Percentiles rank a stretch among this genome's conserved stretches.
Evolutionary conservation across 2,113 vertebrate genomes (phyloP).

Genomic region (Thunnus maccoyii): DNA sequence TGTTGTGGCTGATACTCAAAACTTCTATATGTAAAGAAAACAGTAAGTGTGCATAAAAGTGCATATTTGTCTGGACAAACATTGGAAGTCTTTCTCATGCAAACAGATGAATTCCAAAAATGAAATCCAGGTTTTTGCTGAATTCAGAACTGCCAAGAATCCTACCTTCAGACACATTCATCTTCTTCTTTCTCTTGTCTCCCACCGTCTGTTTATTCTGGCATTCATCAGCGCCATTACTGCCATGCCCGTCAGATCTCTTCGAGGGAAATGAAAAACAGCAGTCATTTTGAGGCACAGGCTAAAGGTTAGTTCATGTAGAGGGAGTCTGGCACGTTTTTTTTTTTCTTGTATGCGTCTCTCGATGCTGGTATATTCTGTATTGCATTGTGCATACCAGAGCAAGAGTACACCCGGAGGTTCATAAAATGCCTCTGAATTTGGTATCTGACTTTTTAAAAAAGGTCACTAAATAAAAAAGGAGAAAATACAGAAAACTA

Average conservation of each 20-base stretch:
- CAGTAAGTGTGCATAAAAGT: not conserved
- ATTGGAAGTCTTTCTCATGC: conserved; percentile 21
- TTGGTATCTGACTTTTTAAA: conserved; percentile 23
- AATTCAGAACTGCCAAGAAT: conserved; percentile 74
- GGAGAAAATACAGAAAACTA: not conserved
- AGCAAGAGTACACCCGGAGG: conserved; percentile 23
- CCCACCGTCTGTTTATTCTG: conserved; percentile 82
- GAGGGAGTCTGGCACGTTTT: conserved; percentile 64
- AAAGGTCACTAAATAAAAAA: not conserved
- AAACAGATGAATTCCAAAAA: conserved; percentile 62
- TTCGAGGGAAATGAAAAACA: conserved; percentile 82
- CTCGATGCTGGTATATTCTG: conserved; percentile 44
- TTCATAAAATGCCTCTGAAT: conserved; percentile 44
- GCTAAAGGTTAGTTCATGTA: conserved; percentile 81
- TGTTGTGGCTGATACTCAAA: conserved; percentile 28
- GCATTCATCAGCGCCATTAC: conserved; percentile 81
- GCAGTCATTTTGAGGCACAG: conserved; percentile 78
- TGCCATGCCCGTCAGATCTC: conserved; percentile 77
- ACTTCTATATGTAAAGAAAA: not conserved
- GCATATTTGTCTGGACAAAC: conserved; percentile 27
- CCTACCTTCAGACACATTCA: conserved; percentile 77
- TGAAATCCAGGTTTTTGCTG: conserved; percentile 69
- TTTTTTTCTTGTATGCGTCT: conserved; percentile 30
- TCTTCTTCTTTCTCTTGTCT: conserved; percentile 83
- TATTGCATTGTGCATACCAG: conserved; percentile 31